Conservation (phyloP, 2,888 invertebrate genomes). For the Euzophera pinguis region DNA sequence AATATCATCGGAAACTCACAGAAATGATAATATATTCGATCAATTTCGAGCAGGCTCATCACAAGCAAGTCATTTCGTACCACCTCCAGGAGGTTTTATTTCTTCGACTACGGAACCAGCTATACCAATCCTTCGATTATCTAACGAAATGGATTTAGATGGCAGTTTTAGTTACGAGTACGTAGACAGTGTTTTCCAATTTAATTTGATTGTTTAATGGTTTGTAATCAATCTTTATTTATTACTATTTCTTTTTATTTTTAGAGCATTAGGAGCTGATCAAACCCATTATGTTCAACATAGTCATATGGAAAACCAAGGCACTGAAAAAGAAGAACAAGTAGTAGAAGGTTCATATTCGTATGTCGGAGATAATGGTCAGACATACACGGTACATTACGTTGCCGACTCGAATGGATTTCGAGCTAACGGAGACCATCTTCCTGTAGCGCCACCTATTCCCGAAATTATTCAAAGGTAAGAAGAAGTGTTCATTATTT, state of each 20-base stretch:
- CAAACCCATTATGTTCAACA: constrained; percentile 77
- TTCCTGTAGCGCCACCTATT: constrained; percentile 87
- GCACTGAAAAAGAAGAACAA: constrained; percentile 79
- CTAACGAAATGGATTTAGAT: constrained; percentile 78
- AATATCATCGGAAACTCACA: constrained; percentile 51
- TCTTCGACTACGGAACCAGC: constrained; percentile 71
- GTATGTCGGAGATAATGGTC: constrained; percentile 81
- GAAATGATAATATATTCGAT: constrained; percentile 45
- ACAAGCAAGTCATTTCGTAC: constrained; percentile 45
- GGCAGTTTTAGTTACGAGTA: constrained; percentile 79
- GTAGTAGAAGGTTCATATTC: constrained; percentile 82
- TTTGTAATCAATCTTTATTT: background rate
- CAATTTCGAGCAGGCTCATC: constrained; percentile 51
- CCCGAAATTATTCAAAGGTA: constrained; percentile 84
- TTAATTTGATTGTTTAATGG: background rate
- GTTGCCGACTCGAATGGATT: constrained; percentile 89
- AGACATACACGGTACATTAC: constrained; percentile 82
- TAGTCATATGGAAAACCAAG: constrained; percentile 78
- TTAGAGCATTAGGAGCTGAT: constrained; percentile 72
- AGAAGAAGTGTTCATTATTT: constrained; percentile 17
- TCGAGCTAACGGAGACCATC: constrained; percentile 86
- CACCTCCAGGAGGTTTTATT: constrained; percentile 49
- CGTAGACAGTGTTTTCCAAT: constrained; percentile 31
- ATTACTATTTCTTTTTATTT: constrained; percentile 20
- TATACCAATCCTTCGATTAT: constrained; percentile 72